Base-by-base conservation (phyloP, 2,113 vertebrate species). In the Isichthys henryi region DNA sequence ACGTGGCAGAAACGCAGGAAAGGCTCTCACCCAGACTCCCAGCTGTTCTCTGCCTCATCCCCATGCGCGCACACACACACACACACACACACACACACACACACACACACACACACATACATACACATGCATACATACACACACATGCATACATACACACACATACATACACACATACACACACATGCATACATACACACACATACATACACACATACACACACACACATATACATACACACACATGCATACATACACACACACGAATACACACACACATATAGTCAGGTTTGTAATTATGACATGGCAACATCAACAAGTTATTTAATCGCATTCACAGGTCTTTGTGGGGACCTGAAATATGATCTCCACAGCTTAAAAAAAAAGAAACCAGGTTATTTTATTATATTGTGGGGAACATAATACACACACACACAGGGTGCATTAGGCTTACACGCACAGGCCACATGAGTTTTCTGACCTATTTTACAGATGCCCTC, bases 1-100 rank as follows among this genome's bases (percentile, higher is more conserved):
- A 91, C 94, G 90, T 74, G 91, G 90, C 88, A 88, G 13, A 93
- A 93, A 95, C 93, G 95, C 77, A 89, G 90, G 88, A 94, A 91
- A 23, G 91, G 89, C 89, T 88, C 89, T 82, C 88, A 93, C 92
- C 94, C 21, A 23, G 19, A 90, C 89, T 35, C 50, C 31, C 15
- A 5, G n/a, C 27, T 17, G n/a, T 31, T 53, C n/a, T n/a, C 46
- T 23, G 10, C 50, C 85, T 27, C 80, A 91, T 90, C 80, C 53
- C 45, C 50, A 74, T 90, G 43, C 90, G 88, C 53, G 43, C 53
- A 11, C 52, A 43, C 87, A 88, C 87, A 62, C 53, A 62, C n/a
- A 86, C 56, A 43, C 19, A 21, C 17, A 21, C 19, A 62, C 35
- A 62, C 6, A 19, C 1, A 88, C 52, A 46, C 35, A 21, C 52